These are phyloP conservation scores for Brachyistius frenatus DNA, from an alignment of 2,113 vertebrate species.

Conservation along the genomic window DNA sequence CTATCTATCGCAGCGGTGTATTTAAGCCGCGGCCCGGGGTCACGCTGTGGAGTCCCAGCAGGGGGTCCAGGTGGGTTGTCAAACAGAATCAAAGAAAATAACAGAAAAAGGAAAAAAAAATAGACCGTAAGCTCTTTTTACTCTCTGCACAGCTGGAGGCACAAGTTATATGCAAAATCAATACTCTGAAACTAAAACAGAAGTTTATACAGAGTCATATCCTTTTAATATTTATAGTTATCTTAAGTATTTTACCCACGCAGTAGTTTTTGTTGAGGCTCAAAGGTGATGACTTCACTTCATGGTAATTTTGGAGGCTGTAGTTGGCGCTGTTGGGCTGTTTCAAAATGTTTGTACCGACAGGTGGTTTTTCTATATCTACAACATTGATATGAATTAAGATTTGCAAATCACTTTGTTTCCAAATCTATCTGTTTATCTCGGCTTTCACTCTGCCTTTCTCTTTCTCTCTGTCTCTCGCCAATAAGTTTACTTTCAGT, in stretches of 20 bases:
- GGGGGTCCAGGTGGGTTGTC: slow-evolving; percentile 8
- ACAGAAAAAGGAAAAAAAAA: slow-evolving; percentile 24
- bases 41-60: slow-evolving; percentile 24
- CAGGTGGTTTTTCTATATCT: no score
- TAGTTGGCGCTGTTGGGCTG: not conserved
- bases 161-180: not conserved
- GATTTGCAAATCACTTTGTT: no score
- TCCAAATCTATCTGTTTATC: no score
- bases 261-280: no score
- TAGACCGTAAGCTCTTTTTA: slow-evolving; percentile 1
- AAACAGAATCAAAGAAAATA: slow-evolving; percentile 4
- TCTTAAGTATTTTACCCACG: no score
- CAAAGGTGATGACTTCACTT: no score
- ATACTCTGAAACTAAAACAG: not conserved
- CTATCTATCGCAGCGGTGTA: slow-evolving; percentile 21
- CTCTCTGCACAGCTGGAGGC: slow-evolving; percentile 1
- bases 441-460: no score
- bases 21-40: slow-evolving; percentile 26
- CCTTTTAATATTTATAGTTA: no score
- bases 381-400: no score
- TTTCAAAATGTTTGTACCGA: not conserved
- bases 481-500: not conserved
- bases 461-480: not conserved
- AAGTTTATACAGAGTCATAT: not conserved
- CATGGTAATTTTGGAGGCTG: not conserved